These are phyloP conservation scores for Calyptomena viridis DNA, from an alignment of 2,113 vertebrate species.

Conservation along the genomic window DNA sequence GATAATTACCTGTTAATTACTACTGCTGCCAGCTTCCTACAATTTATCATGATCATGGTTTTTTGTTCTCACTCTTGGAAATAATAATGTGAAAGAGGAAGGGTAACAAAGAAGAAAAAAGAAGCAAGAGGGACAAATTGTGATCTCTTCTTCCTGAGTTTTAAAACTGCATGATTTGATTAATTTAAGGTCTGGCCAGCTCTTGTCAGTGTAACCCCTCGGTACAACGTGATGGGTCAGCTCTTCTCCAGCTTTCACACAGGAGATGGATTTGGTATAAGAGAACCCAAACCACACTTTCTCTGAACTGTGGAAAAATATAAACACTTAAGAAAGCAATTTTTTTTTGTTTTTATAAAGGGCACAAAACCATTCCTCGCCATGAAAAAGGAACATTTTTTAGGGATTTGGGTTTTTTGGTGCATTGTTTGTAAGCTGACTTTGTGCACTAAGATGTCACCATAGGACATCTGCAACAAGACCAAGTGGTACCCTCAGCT, in stretches of 20 bases:
- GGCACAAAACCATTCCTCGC: background rate
- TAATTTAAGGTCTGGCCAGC: background rate
- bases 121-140: background rate
- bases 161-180: background rate
- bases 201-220: background rate
- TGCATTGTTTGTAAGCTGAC: background rate
- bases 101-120: conserved; percentile 12
- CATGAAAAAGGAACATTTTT: background rate
- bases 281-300: background rate
- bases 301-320: background rate
- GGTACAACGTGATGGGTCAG: background rate
- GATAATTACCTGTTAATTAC: conserved; percentile 82
- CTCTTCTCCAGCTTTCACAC: accelerated
- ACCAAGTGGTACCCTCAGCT: background rate
- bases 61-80: conserved; percentile 50
- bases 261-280: background rate
- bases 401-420: accelerated
- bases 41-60: conserved; percentile 58
- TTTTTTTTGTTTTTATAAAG: background rate
- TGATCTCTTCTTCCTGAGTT: background rate
- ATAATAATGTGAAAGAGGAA: background rate
- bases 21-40: conserved; percentile 64
- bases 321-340: background rate
- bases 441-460: background rate
- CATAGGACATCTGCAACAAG: background rate